Evolutionary conservation across 1,140 invertebrate species (phyloP).

Genomic region (Aphelinus atriplicis): DNA sequence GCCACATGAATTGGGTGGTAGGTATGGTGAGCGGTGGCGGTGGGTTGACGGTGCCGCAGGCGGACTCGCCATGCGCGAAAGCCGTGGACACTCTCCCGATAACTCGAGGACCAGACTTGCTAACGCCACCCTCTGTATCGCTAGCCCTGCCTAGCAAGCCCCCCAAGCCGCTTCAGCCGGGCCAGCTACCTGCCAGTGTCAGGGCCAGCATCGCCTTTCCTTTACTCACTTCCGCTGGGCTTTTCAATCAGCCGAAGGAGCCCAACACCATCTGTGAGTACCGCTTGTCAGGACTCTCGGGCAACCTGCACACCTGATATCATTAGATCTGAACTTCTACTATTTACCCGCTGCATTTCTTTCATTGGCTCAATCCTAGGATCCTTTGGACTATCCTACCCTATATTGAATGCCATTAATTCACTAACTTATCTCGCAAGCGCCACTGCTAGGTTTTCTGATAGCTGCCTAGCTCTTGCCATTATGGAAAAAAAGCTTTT

Average conservation of each 20-base stretch:
- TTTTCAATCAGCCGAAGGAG: constrained; percentile 62
- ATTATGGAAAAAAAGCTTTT: too few relatives aligned
- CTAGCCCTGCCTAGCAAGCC: constrained; percentile 52
- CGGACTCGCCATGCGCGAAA: constrained; percentile 60
- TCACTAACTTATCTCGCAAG: too few relatives aligned
- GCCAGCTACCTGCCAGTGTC: constrained; percentile 75
- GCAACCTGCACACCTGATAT: too few relatives aligned
- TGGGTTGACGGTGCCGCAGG: constrained; percentile 59
- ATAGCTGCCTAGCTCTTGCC: too few relatives aligned
- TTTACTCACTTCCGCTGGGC: constrained; percentile 68
- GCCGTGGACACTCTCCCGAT: constrained; percentile 52
- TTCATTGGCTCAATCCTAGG: too few relatives aligned
- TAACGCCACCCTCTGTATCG: constrained; percentile 61
- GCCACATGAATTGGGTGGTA: constrained; percentile 49
- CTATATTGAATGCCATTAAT: too few relatives aligned
- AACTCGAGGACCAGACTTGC: constrained; percentile 59
- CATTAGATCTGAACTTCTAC: too few relatives aligned
- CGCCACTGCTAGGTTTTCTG: too few relatives aligned
- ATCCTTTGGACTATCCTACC: too few relatives aligned
- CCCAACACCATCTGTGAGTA: constrained; percentile 63
- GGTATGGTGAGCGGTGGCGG: constrained; percentile 61
- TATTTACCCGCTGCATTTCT: too few relatives aligned
- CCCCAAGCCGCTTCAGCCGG: constrained; percentile 70
- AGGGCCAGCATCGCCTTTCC: constrained; percentile 82
- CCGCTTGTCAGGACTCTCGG: too few relatives aligned